Conservation (phyloP, 2,797 vertebrate species). For the Lophius americanus region DNA sequence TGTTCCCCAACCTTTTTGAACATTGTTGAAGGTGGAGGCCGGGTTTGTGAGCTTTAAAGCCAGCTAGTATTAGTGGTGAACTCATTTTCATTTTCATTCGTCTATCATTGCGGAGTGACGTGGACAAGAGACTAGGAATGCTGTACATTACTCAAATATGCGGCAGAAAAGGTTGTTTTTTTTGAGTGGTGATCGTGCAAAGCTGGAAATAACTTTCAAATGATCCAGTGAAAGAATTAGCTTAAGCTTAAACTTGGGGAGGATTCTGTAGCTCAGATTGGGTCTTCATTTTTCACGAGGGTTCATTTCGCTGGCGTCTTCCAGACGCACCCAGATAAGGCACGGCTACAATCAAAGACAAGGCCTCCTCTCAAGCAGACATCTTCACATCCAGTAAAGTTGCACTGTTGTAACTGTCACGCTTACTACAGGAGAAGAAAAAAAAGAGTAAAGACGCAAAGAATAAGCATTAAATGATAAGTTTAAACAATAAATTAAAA, state of each 20-base stretch:
- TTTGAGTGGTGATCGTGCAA: too few species aligned
- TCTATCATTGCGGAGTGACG: too few species aligned
- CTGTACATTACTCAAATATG: too few species aligned
- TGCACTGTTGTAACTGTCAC: not conserved
- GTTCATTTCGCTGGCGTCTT: not conserved
- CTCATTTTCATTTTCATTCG: too few species aligned
- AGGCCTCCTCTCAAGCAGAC: constrained; percentile 1
- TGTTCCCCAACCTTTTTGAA: too few species aligned
- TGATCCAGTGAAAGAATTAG: too few species aligned
- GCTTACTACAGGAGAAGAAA: constrained; percentile 21
- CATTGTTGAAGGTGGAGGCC: too few species aligned
- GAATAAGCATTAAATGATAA: not conserved
- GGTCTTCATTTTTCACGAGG: not conserved
- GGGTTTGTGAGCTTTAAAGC: too few species aligned
- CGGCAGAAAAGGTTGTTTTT: too few species aligned
- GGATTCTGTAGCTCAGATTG: not conserved
- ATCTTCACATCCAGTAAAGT: not conserved
- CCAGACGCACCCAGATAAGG: not conserved
- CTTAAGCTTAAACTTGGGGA: not conserved
- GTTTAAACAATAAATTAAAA: not conserved
- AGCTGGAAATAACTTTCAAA: too few species aligned
- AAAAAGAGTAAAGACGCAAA: not conserved
- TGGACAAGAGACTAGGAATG: too few species aligned
- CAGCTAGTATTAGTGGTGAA: too few species aligned
- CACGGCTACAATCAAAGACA: not conserved